A percentile compares a stretch with the other conserved stretches of the same genome.
Evolutionary conservation across 37 sponge, comb jelly and placozoan species (phyloP).

Genomic region (Beroe forskalii): DNA sequence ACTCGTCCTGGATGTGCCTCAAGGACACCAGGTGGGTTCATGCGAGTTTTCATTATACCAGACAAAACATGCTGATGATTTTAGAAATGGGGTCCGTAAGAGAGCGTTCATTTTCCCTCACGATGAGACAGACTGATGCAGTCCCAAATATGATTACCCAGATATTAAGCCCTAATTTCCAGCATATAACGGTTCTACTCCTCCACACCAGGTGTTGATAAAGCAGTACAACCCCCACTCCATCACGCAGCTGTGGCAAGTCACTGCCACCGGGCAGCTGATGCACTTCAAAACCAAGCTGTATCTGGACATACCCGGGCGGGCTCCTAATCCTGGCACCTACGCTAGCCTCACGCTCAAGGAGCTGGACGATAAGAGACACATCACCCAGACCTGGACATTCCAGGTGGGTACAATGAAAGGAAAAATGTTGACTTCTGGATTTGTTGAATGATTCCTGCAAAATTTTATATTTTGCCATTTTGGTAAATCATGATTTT

Average conservation of each 20-base stretch:
- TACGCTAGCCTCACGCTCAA: conserved; percentile 16
- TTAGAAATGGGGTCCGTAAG: no score
- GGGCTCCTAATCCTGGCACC: conserved; percentile 19
- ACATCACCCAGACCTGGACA: not conserved
- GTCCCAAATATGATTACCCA: no score
- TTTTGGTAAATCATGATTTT: no score
- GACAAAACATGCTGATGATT: not conserved
- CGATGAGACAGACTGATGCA: no score
- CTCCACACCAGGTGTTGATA: not conserved
- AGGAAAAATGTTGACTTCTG: no score
- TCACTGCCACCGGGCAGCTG: not conserved
- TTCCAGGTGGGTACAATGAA: no score
- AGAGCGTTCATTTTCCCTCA: no score
- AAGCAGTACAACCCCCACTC: conserved; percentile 43
- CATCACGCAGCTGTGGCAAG: conserved; percentile 19
- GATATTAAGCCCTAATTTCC: no score
- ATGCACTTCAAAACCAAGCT: conserved; percentile 1
- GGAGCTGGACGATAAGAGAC: not conserved
- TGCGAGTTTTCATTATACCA: not conserved
- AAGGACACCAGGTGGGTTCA: not conserved
- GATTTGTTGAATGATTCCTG: no score
- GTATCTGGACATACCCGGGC: not conserved
- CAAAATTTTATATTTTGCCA: no score
- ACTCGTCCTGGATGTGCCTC: conserved; percentile 39
- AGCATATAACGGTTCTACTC: not conserved